Evolutionary conservation across 1,140 invertebrate species (phyloP).

Genomic region (Carposina sasakii): DNA sequence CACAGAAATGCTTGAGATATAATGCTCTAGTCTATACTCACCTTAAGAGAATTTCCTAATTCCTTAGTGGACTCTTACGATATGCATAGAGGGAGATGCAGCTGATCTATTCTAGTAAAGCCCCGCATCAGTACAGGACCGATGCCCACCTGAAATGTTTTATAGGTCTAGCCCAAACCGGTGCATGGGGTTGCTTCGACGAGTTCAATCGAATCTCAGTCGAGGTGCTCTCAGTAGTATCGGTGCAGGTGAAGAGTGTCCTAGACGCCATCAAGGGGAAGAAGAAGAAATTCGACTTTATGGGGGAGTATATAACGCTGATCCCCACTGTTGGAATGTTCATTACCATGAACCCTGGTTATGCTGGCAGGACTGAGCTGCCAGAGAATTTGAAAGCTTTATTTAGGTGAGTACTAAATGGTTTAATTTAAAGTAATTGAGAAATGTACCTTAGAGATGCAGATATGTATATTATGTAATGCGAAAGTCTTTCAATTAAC

Average conservation of each 20-base stretch:
- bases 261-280: slow-evolving; percentile 89
- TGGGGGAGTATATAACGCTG: slow-evolving; percentile 85
- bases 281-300: slow-evolving; percentile 86
- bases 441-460: too few species aligned
- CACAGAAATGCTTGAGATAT: too few species aligned
- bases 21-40: too few species aligned
- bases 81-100: too few species aligned
- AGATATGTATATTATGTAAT: too few species aligned
- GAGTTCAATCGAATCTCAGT: slow-evolving; percentile 96
- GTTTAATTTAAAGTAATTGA: slow-evolving; percentile 9
- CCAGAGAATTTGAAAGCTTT: slow-evolving; percentile 86
- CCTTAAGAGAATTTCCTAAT: too few species aligned
- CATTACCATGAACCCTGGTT: slow-evolving; percentile 96
- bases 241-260: slow-evolving; percentile 87
- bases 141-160: too few species aligned
- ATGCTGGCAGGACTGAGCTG: slow-evolving; percentile 89
- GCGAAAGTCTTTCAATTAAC: too few species aligned
- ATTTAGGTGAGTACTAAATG: slow-evolving; percentile 70
- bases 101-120: too few species aligned
- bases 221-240: slow-evolving; percentile 94
- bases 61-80: too few species aligned
- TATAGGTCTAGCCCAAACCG: slow-evolving; percentile 86
- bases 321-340: slow-evolving; percentile 90
- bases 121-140: too few species aligned
- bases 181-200: slow-evolving; percentile 97